phyloP scores from a whole-genome alignment of 2,797 vertebrate genomes.

The Mus spretus region DNA sequence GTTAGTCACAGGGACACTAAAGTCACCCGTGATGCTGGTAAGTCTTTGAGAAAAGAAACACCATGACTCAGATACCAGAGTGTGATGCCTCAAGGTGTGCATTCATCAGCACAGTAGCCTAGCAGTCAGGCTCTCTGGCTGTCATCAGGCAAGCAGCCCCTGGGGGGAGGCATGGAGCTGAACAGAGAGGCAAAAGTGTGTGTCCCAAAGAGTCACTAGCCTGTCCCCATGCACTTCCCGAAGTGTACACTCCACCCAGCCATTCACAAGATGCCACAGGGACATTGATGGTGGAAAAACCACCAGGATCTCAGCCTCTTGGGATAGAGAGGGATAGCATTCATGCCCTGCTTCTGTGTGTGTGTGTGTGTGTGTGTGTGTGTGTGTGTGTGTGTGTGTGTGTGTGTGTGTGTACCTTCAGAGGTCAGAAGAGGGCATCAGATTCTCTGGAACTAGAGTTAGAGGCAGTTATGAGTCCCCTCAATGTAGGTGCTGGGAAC shows the following conservation, averaged over 20 bases:
- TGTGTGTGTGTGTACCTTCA: neutral
- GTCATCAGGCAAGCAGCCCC: accelerated
- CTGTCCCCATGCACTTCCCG: too few species aligned
- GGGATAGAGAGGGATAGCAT: neutral
- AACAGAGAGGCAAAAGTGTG: neutral
- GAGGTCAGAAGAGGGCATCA: neutral
- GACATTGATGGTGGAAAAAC: neutral
- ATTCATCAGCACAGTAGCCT: accelerated
- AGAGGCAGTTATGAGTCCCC: too few species aligned
- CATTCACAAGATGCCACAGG: neutral
- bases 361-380: neutral
- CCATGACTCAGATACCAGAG: neutral
- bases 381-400: neutral
- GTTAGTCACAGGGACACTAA: neutral
- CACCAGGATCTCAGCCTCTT: neutral
- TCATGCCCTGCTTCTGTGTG: too few species aligned
- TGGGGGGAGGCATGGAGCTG: neutral
- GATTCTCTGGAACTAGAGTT: neutral
- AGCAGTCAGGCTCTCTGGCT: neutral
- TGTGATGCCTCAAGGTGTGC: accelerated
- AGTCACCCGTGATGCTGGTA: neutral
- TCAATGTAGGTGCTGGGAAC: neutral
- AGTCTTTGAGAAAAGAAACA: neutral
- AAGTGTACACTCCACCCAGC: neutral
- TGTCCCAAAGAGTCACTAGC: neutral